These are phyloP conservation scores for Odocoileus virginianus DNA, from an alignment of 2,113 vertebrate species.

Conservation along the genomic window DNA sequence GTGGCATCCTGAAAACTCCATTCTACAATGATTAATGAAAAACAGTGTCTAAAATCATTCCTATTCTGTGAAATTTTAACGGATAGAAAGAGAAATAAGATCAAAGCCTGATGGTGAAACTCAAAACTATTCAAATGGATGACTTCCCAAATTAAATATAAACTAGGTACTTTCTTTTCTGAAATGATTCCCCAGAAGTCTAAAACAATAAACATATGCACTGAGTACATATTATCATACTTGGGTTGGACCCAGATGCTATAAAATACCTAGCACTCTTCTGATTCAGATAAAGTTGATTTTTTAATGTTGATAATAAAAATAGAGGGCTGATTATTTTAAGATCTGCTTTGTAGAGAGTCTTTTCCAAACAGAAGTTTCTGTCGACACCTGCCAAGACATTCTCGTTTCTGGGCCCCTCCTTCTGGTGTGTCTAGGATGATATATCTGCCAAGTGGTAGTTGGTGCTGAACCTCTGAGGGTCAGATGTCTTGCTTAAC, in stretches of 20 bases:
- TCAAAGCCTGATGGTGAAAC: background rate
- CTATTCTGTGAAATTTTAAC: background rate
- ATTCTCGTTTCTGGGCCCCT: background rate
- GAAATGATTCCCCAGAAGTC: background rate
- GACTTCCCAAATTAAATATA: background rate
- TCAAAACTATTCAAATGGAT: background rate
- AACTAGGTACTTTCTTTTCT: background rate
- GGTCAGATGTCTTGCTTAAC: background rate
- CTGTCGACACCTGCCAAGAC: background rate
- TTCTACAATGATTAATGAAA: background rate
- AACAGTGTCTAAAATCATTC: background rate
- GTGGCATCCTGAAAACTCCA: background rate
- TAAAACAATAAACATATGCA: background rate
- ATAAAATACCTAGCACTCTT: background rate
- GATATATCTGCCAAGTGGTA: background rate
- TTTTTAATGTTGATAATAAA: background rate
- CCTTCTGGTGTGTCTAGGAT: rapidly evolving
- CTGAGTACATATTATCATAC: background rate
- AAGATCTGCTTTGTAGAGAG: background rate
- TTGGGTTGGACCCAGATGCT: background rate
- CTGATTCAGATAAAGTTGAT: background rate
- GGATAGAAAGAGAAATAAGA: background rate
- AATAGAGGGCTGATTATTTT: background rate
- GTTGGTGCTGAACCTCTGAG: background rate
- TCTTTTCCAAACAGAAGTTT: background rate